Base-by-base conservation (phyloP, 2,113 vertebrate genomes). In the Pteruthius melanotis region DNA sequence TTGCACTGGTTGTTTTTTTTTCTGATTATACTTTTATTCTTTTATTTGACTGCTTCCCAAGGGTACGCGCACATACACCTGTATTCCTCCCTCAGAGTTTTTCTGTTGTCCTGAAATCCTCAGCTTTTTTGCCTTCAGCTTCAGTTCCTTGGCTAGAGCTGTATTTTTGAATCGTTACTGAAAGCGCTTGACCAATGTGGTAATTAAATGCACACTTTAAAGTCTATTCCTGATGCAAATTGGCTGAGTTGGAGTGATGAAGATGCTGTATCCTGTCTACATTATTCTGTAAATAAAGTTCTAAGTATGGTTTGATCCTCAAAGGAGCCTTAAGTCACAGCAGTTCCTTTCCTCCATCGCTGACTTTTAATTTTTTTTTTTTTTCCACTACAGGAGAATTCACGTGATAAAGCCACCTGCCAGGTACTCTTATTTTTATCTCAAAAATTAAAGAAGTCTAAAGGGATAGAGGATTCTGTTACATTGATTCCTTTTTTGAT, bases 31-130 rank as follows among this genome's bases (percentile, higher is more conserved):
- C 57, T 78, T 50, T 64, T 54, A 5, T 33, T 69, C 4, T 72
- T 69, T 52, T 35, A 19, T 66, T 57, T 61, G 42, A 20, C 39
- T 21, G 7, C 13, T 87, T 87, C 31, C 42, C 15, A 33, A 56
- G 27, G 10, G 12, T 23, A 13, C 7, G 0, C 4, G 21, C 13
- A 16, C 2, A 6, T 24, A 13, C 4, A 19, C 1, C 1, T 31
- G 5, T 30, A 24, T 61, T 63, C 31, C 27, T 60, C 87, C 50
- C 20, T 63, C 17, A 1, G 0, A 17, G 8, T 40, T 79, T 76
- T 70, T 35, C 26, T 50, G 20, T 85, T 85, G 13, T 17, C 33
- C 65, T 42, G 27, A 72, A 83, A 35, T 69, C 12, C 9, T 52
- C 6, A 37, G 11, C 10, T n/a, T 85, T 40, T 56, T 70, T 66